Conservation (phyloP, 2,113 vertebrate genomes). For the Colaptes auratus region DNA sequence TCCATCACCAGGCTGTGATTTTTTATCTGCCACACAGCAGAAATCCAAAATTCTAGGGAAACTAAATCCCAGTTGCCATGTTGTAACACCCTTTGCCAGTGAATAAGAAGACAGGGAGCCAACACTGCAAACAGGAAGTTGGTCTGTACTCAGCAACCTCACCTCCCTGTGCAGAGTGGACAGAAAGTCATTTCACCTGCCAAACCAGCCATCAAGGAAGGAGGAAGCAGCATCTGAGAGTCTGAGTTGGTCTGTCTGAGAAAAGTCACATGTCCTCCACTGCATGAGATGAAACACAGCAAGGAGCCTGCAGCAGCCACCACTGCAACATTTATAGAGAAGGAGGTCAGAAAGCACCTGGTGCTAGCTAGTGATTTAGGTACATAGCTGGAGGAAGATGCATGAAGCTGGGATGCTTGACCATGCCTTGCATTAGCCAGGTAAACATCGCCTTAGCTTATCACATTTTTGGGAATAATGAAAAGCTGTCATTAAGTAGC, state of each 20-base stretch:
- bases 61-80: not conserved
- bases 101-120: not conserved
- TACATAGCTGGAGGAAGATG: not conserved
- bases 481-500: not conserved
- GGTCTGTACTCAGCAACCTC: not conserved
- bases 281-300: not conserved
- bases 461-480: not conserved
- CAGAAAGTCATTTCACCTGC: not conserved
- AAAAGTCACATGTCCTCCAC: not conserved
- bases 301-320: not conserved
- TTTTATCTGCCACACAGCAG: not conserved
- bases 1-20: not conserved
- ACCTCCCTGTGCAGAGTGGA: not conserved
- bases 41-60: not conserved
- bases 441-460: not conserved
- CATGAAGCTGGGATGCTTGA: not conserved
- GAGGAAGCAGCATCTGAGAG: not conserved
- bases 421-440: not conserved
- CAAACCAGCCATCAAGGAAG: not conserved
- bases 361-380: accelerated
- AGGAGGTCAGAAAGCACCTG: not conserved
- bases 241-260: not conserved
- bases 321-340: not conserved
- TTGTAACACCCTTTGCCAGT: not conserved
- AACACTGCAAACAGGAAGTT: not conserved